These are phyloP conservation scores for Corydoras sp. DNA, from an alignment of 2,113 vertebrate species.

Conservation along the genomic window DNA sequence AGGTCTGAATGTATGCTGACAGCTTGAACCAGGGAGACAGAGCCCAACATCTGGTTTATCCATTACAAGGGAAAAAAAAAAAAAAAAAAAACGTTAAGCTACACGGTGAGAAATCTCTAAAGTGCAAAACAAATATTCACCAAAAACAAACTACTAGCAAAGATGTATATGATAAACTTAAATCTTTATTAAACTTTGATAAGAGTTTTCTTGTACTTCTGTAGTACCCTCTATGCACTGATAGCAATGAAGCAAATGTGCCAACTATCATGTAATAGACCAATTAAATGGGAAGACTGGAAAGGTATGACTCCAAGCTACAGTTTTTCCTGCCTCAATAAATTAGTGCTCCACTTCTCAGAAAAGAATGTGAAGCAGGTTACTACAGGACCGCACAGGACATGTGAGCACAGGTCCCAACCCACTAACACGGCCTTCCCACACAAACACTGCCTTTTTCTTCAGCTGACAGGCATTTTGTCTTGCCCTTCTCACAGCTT, in stretches of 20 bases:
- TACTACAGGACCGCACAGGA: slow-evolving; percentile 60
- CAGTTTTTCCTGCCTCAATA: slow-evolving; percentile 28
- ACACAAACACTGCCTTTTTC: slow-evolving; percentile 50
- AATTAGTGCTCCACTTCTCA: slow-evolving; percentile 29
- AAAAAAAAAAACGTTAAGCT: slow-evolving; percentile 6
- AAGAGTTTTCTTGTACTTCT: too few relatives aligned
- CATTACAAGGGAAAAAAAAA: slow-evolving; percentile 26
- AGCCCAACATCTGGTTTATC: slow-evolving; percentile 42
- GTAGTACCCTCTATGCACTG: slow-evolving; percentile 5
- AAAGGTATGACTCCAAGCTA: slow-evolving; percentile 36
- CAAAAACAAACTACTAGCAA: not conserved
- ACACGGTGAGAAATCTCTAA: not conserved
- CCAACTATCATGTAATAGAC: slow-evolving; percentile 28
- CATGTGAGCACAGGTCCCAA: slow-evolving; percentile 55
- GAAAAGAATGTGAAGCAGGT: slow-evolving; percentile 66
- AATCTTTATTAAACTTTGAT: too few relatives aligned
- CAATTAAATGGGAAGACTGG: slow-evolving; percentile 10
- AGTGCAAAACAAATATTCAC: slow-evolving; percentile 16
- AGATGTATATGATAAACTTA: not conserved
- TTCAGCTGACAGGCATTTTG: slow-evolving; percentile 47
- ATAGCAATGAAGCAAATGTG: slow-evolving; percentile 17
- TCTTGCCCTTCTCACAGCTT: slow-evolving; percentile 44
- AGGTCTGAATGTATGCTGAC: slow-evolving; percentile 15
- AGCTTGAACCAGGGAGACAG: slow-evolving; percentile 19
- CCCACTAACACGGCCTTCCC: slow-evolving; percentile 36